Evolutionary conservation across 2,797 vertebrate species (phyloP).

Genomic region (Merluccius polli): DNA sequence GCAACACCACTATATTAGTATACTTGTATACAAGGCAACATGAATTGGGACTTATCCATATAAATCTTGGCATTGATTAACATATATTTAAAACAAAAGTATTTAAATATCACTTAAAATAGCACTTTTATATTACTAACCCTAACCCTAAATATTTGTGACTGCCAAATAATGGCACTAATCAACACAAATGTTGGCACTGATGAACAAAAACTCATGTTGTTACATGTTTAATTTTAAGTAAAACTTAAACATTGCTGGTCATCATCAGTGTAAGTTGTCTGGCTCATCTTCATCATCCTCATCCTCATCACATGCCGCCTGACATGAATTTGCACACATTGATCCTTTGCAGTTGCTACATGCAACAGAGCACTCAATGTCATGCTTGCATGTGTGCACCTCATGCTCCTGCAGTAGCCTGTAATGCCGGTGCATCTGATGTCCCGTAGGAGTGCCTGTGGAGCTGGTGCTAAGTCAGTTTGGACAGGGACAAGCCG

Average conservation of each 20-base stretch:
- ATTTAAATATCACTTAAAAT: slow-evolving; percentile 6
- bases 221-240: too few relatives aligned
- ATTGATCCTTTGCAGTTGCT: neutral
- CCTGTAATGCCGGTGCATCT: too few relatives aligned
- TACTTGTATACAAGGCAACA: slow-evolving; percentile 7
- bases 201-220: neutral
- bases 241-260: too few relatives aligned
- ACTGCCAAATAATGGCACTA: too few relatives aligned
- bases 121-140: neutral
- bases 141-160: neutral
- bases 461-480: slow-evolving; percentile 9
- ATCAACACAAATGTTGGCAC: neutral
- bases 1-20: slow-evolving; percentile 7
- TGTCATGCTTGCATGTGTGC: neutral
- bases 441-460: neutral
- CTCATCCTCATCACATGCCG: slow-evolving; percentile 9
- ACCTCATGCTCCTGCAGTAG: too few relatives aligned
- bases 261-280: neutral
- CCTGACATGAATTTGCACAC: neutral
- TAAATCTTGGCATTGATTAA: neutral
- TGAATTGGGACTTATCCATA: neutral
- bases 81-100: neutral
- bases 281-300: slow-evolving; percentile 3
- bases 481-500: slow-evolving; percentile 5
- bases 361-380: neutral